Evolutionary conservation across 2,797 vertebrate species (phyloP), one percentile per base, ranked within the genome.

Genomic region (Lithobates sylvaticus): DNA sequence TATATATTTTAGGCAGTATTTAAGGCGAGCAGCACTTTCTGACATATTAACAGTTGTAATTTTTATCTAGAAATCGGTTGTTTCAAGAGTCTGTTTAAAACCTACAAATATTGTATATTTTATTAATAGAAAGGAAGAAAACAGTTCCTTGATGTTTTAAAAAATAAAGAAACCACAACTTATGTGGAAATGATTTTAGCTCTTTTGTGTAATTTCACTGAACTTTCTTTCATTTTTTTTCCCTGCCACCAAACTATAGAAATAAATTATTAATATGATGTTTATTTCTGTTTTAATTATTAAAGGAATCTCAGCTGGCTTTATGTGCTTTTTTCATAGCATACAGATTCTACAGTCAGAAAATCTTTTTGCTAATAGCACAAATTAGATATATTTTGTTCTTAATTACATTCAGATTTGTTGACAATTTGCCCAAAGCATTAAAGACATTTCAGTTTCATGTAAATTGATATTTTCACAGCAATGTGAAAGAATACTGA

Each of bases 401-500:
- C n/a, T 23, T 72, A 42, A 72, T 42, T 42, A 42, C 15, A n/a
- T 72, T 23, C 36, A 72, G 70, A 72, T 72, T n/a, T 72, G 70
- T 42, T 72, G 34, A 72, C 18, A 72, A 42, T 21, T 42, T 42
- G 34, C 34, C 36, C 39, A 72, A 47, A 39, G 36, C 36, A 78
- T 16, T 71, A 23, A 18, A 70, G 10, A 78, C 9, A 72, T 36
- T 70, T 78, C 2, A n/a, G 26, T 72, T 12, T 42, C 12, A 84
- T 54, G 39, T 27, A 84, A 27, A 84, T 84, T 61, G 58, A 78
- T 84, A 15, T 78, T 72, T 78, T 78, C 80, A 83, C 89, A 91
- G 90, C 85, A 90, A 90, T 89, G 72, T 79, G 67, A 81, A 61
- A 84, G 86, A 89, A 88, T 82, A 74, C 79, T 73, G 2, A 92